Percentiles rank a stretch among this genome's conserved stretches.
phyloP scores from a whole-genome alignment of 2,113 vertebrate species.

The Paratilapia polleni region DNA sequence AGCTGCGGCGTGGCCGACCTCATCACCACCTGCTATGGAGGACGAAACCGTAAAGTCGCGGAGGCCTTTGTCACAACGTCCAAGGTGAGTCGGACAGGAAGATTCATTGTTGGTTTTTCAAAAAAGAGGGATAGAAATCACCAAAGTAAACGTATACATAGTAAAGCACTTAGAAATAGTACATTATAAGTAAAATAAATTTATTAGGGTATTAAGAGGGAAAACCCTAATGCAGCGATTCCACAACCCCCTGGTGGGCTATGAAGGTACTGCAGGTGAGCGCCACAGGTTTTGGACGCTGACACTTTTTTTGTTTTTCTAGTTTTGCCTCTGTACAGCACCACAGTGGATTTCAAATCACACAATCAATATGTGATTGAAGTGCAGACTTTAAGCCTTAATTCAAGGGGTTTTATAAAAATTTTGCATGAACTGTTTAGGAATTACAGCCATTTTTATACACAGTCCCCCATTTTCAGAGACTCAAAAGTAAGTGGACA shows the following conservation, averaged over 20 bases:
- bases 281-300: too few relatives aligned
- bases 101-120: neutral
- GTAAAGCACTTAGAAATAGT: neutral
- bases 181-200: neutral
- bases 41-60: constrained; percentile 86
- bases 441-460: neutral
- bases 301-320: too few relatives aligned
- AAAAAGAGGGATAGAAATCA: neutral
- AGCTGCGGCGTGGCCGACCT: constrained; percentile 90
- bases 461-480: neutral
- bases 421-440: too few relatives aligned
- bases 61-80: constrained; percentile 85
- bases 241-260: too few relatives aligned
- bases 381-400: too few relatives aligned
- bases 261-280: too few relatives aligned
- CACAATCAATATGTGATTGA: too few relatives aligned
- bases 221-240: neutral
- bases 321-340: too few relatives aligned
- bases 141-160: neutral
- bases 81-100: constrained; percentile 77
- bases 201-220: neutral
- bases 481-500: neutral
- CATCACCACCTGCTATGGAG: constrained; percentile 90
- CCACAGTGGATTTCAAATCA: too few relatives aligned
- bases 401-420: too few relatives aligned